These are phyloP conservation scores for Arvicanthis niloticus DNA, from an alignment of 2,113 vertebrate species.

Conservation along the genomic window DNA sequence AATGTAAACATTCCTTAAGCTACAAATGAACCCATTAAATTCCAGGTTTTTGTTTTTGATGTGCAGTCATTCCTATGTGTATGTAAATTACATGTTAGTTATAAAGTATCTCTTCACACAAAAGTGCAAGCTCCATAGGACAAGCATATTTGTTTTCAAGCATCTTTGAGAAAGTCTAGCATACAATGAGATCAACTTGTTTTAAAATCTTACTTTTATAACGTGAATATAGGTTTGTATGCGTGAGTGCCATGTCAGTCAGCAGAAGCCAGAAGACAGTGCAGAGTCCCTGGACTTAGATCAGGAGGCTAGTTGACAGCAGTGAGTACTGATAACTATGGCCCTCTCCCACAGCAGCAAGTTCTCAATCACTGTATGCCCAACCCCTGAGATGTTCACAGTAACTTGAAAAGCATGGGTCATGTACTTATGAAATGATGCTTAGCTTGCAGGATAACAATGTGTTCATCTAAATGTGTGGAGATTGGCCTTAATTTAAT, in stretches of 20 bases:
- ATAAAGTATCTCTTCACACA: not conserved
- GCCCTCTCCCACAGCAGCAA: not conserved
- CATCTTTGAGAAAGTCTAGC: not conserved
- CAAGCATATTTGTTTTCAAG: not conserved
- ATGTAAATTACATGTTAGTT: not conserved
- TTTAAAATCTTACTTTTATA: not conserved
- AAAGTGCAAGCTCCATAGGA: not conserved
- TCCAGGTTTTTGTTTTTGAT: not conserved
- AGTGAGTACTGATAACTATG: not conserved
- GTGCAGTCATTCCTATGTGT: not conserved
- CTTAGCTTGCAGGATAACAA: not conserved
- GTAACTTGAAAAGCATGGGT: not conserved
- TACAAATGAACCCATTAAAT: not conserved
- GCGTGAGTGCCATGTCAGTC: not conserved
- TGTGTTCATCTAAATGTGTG: not conserved
- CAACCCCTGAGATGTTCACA: not conserved
- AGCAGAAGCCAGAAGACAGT: not conserved
- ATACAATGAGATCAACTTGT: not conserved
- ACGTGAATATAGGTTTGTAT: not conserved
- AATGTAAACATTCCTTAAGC: not conserved
- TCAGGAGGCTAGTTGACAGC: not conserved
- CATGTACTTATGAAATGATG: not conserved
- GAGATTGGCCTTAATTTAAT: not conserved
- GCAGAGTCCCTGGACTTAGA: not conserved
- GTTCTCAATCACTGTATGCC: not conserved